Percentiles rank a stretch among this genome's conserved stretches.
phyloP scores from a whole-genome alignment of 1,140 invertebrate species.

The Pseudomyrmex gracilis region DNA sequence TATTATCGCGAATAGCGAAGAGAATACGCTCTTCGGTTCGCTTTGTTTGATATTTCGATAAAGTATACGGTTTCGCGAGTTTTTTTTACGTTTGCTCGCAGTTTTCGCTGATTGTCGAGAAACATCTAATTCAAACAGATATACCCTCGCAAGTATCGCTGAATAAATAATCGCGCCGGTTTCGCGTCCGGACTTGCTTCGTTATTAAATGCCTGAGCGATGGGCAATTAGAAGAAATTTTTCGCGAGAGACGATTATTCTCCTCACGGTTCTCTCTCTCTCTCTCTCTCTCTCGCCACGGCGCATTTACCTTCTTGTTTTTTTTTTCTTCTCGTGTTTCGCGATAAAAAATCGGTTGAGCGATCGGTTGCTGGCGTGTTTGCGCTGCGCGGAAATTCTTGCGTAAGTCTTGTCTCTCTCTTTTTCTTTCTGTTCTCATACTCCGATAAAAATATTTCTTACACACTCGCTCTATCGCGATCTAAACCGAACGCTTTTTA shows the following conservation, averaged over 20 bases:
- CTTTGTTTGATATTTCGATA: background rate
- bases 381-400: background rate
- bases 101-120: background rate
- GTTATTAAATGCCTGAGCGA: constrained; percentile 1
- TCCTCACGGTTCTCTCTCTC: background rate
- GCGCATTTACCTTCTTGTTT: background rate
- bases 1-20: no score
- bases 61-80: background rate
- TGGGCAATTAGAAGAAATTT: constrained; percentile 21
- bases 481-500: constrained; percentile 50
- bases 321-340: background rate
- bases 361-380: background rate
- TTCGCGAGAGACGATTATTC: background rate
- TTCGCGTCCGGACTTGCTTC: background rate
- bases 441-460: constrained; percentile 57
- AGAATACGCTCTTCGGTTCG: no score
- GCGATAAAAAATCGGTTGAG: constrained; percentile 18
- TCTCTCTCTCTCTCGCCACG: background rate
- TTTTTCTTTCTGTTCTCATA: background rate
- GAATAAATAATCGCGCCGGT: background rate
- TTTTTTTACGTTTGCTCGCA: background rate
- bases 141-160: background rate
- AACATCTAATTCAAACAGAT: constrained; percentile 1
- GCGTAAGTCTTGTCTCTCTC: background rate
- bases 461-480: constrained; percentile 40